Conservation (phyloP, 2,113 vertebrate genomes). For the Vombatus ursinus region DNA sequence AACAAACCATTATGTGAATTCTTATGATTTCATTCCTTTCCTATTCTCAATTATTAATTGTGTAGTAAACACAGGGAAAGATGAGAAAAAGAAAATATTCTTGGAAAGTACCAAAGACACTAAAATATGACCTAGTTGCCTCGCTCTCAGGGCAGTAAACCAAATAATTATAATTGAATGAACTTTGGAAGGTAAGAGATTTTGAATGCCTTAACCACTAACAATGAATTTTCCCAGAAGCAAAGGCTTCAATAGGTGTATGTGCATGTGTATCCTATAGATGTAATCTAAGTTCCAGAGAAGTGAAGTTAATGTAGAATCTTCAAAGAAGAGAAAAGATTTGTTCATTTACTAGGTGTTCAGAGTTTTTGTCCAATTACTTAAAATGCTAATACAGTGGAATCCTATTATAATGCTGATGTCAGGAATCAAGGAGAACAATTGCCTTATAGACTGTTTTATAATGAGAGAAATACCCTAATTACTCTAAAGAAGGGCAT, state of each 20-base stretch:
- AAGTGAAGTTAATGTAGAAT: not conserved
- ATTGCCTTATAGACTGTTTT: not conserved
- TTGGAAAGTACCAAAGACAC: not conserved
- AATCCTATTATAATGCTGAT: not conserved
- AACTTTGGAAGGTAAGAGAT: not conserved
- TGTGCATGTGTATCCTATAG: not conserved
- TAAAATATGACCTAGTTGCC: not conserved
- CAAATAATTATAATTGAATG: not conserved
- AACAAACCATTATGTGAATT: not conserved
- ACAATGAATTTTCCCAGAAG: not conserved
- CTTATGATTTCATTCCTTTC: not conserved
- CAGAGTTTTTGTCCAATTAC: not conserved
- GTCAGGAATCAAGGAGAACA: not conserved
- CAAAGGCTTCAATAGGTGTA: not conserved
- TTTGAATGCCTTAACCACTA: not conserved
- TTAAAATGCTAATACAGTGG: not conserved
- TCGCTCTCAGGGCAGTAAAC: not conserved
- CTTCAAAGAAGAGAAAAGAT: not conserved
- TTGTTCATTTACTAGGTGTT: not conserved
- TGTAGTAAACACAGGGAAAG: not conserved
- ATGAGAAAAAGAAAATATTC: not conserved
- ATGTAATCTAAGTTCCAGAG: not conserved
- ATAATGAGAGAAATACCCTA: not conserved
- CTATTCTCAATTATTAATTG: not conserved
- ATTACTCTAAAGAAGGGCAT: not conserved